Evolutionary conservation across 2,888 invertebrate genomes (phyloP), one percentile per base, ranked within the genome.

Genomic region (Boloria euphrosyne): DNA sequence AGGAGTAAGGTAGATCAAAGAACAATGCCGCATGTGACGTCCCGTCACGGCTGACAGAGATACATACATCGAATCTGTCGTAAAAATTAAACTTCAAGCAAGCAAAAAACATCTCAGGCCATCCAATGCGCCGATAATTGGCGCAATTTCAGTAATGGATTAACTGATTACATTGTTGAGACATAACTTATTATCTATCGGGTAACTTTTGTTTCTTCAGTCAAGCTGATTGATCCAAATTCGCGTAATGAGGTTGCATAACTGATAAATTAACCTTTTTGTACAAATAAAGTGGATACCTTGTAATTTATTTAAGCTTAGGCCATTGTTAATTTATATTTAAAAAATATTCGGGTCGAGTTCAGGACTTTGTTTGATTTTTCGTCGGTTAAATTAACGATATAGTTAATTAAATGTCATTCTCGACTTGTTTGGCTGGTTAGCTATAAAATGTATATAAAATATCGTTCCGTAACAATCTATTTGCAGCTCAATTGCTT

Each of bases 61-160:
- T 86, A 86, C 86, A 84, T 86, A 86, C 86, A 79, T 79, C 72
- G 78, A 76, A 78, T 74, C 78, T 74, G 80, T 81, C 78, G 82
- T 80, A 76, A 83, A 89, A 88, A 85, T 86, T 85, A 86, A 85
- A 79, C 78, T 69, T 63, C 52, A 43, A 66, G 54, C 43, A 51
- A 57, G n/a, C n/a, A 69, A 73, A 31, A 73, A 75, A 73, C 70
- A 62, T 70, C 66, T 63, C 51, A 64, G 74, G 73, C 76, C 72
- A 70, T 70, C 73, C 73, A 68, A 76, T 74, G 75, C 73, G 62
- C 71, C 73, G 78, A 79, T 83, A 83, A 85, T 84, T 83, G 84
- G 76, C 71, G 73, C 74, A 66, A 68, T 69, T 62, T 69, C 61
- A 53, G 60, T 68, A 72, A 69, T 71, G 63, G 68, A 70, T 70